Percentiles rank a stretch among this genome's conserved stretches.
Conservation (phyloP, 2,797 vertebrate species). For the Sebastes cheni region DNA sequence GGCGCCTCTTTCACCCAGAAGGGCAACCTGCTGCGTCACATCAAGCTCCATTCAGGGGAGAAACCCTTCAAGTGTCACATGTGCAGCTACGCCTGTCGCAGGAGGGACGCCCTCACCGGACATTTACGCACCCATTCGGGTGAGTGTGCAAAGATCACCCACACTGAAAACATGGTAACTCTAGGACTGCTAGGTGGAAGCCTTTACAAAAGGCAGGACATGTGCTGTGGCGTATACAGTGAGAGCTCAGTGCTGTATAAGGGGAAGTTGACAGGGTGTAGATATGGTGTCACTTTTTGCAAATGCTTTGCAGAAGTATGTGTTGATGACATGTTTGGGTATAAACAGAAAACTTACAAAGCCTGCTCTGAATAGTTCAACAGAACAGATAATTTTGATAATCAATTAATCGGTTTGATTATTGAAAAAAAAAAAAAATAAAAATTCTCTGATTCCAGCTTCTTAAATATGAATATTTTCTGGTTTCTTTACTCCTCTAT, state of each 20-base stretch:
- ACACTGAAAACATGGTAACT: background rate
- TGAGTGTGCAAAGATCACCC: conserved; percentile 67
- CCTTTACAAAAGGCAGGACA: conserved; percentile 5
- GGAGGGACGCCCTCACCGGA: conserved; percentile 96
- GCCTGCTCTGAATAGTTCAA: background rate
- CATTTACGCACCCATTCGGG: conserved; percentile 98
- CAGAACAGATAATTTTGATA: background rate
- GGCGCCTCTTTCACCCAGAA: conserved; percentile 99
- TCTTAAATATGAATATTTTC: too few species aligned
- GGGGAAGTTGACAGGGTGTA: conserved; percentile 62
- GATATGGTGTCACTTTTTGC: conserved; percentile 60
- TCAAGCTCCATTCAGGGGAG: conserved; percentile 98
- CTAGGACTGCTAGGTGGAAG: background rate
- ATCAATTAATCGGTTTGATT: too few species aligned
- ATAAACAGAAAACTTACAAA: conserved; percentile 21
- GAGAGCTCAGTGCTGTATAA: conserved; percentile 16
- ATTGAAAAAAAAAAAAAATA: too few species aligned
- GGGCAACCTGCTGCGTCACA: conserved; percentile 97
- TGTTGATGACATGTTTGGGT: conserved; percentile 40
- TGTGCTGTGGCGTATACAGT: conserved; percentile 10
- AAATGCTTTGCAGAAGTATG: conserved; percentile 65
- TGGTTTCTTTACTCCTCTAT: too few species aligned
- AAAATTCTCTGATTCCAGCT: too few species aligned
- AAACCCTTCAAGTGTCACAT: conserved; percentile 99
- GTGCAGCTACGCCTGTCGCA: conserved; percentile 97